Evolutionary conservation across 2,888 invertebrate genomes (phyloP).

Genomic region (Dolichomitus sp.): DNA sequence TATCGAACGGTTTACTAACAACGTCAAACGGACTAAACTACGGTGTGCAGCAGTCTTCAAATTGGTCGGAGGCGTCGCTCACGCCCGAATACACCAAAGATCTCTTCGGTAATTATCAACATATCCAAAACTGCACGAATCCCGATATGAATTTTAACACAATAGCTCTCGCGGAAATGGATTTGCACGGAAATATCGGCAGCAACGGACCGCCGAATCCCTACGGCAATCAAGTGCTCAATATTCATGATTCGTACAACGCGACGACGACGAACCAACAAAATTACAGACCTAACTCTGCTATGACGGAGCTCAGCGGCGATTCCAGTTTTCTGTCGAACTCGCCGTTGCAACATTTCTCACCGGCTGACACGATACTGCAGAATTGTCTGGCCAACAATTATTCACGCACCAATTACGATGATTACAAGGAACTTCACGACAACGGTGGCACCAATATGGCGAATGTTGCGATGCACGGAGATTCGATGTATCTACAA

Average conservation of each 20-base stretch:
- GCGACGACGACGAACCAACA: constrained; percentile 69
- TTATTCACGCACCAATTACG: constrained; percentile 77
- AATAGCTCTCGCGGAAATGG: constrained; percentile 72
- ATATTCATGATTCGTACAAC: constrained; percentile 81
- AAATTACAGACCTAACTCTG: constrained; percentile 79
- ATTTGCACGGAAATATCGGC: constrained; percentile 74
- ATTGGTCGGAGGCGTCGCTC: constrained; percentile 62
- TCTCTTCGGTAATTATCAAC: constrained; percentile 80
- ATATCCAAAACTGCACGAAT: constrained; percentile 73
- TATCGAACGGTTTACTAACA: constrained; percentile 77
- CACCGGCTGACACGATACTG: constrained; percentile 79
- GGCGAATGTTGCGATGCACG: constrained; percentile 72
- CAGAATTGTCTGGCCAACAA: constrained; percentile 79
- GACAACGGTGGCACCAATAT: constrained; percentile 76
- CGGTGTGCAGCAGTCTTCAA: constrained; percentile 53
- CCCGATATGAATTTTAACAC: constrained; percentile 82
- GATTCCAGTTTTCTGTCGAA: constrained; percentile 83
- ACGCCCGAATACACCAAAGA: constrained; percentile 77
- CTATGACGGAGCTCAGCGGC: constrained; percentile 82
- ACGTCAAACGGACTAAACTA: constrained; percentile 74
- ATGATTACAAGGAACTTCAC: constrained; percentile 80
- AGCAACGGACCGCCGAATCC: constrained; percentile 71
- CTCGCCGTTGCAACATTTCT: constrained; percentile 82
- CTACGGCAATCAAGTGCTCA: constrained; percentile 75
- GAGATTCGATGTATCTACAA: constrained; percentile 71